phyloP scores from a whole-genome alignment of 2,113 vertebrate species.

The Saccopteryx leptura region DNA sequence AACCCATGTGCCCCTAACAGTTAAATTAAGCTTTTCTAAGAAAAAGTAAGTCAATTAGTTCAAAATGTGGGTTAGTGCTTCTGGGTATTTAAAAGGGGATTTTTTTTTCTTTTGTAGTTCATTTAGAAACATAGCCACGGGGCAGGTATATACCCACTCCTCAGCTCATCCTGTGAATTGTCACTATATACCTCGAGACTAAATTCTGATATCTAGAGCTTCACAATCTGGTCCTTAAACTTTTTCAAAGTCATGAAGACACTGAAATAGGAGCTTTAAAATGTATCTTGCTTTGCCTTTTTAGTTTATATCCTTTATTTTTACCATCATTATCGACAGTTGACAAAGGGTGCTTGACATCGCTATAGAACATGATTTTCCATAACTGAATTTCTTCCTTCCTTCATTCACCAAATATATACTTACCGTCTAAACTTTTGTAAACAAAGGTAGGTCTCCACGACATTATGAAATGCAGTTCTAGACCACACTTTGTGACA shows the following conservation, averaged over 20 bases:
- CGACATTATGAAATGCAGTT: background rate
- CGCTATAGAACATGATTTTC: background rate
- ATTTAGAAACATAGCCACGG: slow-evolving; percentile 82
- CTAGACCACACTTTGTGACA: background rate
- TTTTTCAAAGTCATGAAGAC: slow-evolving; percentile 41
- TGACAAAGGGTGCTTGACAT: background rate
- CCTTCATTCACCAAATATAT: slow-evolving; percentile 31
- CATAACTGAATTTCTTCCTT: background rate
- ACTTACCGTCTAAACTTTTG: background rate
- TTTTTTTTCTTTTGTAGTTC: slow-evolving; percentile 83
- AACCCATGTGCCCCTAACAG: slow-evolving; percentile 80
- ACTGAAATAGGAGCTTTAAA: background rate
- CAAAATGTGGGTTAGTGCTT: slow-evolving; percentile 88
- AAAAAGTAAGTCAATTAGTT: slow-evolving; percentile 88
- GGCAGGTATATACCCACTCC: slow-evolving; percentile 70
- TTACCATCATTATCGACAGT: background rate
- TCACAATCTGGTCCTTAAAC: slow-evolving; percentile 66
- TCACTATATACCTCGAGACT: slow-evolving; percentile 19
- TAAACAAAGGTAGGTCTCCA: background rate
- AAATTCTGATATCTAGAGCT: slow-evolving; percentile 59
- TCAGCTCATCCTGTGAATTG: slow-evolving; percentile 34
- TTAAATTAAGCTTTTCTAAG: slow-evolving; percentile 84
- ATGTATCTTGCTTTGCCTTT: background rate
- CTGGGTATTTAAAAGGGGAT: slow-evolving; percentile 84
- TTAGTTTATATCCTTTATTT: background rate